Conservation (phyloP, 2,113 vertebrate genomes). For the Ptilorrhoa leucosticta region DNA sequence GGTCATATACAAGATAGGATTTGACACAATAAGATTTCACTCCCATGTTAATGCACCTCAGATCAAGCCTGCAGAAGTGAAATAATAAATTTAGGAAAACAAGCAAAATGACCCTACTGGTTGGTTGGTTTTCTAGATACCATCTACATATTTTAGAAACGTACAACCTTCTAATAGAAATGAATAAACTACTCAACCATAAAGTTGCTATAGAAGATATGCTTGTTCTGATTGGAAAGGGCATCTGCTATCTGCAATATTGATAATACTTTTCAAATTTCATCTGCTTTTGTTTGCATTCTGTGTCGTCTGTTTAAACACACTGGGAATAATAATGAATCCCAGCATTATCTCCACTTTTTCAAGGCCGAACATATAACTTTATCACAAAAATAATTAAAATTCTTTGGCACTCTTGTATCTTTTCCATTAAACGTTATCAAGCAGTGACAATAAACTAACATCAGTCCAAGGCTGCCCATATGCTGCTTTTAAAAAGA, state of each 20-base stretch:
- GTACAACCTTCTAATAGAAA: slow-evolving; percentile 99
- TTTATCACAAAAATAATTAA: slow-evolving; percentile 99
- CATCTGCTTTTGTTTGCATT: slow-evolving; percentile 99
- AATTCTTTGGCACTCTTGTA: slow-evolving; percentile 97
- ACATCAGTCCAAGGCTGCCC: slow-evolving; percentile 88
- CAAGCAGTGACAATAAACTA: slow-evolving; percentile 93
- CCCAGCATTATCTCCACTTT: slow-evolving; percentile 99
- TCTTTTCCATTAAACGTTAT: slow-evolving; percentile 99
- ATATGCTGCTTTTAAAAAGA: slow-evolving; percentile 83
- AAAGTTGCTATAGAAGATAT: slow-evolving; percentile 98
- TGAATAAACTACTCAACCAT: slow-evolving; percentile 99
- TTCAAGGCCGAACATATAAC: slow-evolving; percentile 99
- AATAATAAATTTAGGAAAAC: slow-evolving; percentile 86
- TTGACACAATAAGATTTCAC: slow-evolving; percentile 71
- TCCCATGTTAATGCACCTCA: slow-evolving; percentile 74
- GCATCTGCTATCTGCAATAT: slow-evolving; percentile 99
- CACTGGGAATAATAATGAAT: slow-evolving; percentile 99
- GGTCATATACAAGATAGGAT: slow-evolving; percentile 74
- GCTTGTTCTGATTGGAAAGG: slow-evolving; percentile 99
- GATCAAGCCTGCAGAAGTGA: slow-evolving; percentile 72
- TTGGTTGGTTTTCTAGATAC: slow-evolving; percentile 82
- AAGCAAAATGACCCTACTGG: slow-evolving; percentile 84
- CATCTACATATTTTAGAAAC: slow-evolving; percentile 90
- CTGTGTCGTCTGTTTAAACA: slow-evolving; percentile 99
- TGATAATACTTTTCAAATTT: slow-evolving; percentile 99